Conservation (phyloP, 1,140 invertebrate species). For the Drosophila trapezifrons region DNA sequence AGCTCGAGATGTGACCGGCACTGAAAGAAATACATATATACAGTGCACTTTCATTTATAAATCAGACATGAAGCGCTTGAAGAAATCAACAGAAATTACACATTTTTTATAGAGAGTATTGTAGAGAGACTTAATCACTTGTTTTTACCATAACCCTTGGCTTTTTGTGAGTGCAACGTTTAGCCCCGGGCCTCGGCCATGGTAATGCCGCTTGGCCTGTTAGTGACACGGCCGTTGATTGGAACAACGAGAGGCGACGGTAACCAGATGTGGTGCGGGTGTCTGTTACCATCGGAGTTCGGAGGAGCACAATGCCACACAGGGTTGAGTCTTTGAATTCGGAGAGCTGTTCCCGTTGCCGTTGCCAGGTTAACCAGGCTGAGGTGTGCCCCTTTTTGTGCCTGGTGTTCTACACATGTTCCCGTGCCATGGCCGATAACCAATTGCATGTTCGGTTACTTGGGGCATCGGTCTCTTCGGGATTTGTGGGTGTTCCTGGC, state of each 20-base stretch:
- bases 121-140: not conserved
- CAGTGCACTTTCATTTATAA: not conserved
- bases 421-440: conserved; percentile 8
- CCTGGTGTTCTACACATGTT: conserved; percentile 42
- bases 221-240: conserved; percentile 69
- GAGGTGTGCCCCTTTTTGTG: conserved; percentile 26
- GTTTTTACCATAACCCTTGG: not conserved
- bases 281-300: conserved; percentile 6
- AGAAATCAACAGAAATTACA: not conserved
- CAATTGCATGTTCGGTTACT: conserved; percentile 21
- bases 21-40: not conserved
- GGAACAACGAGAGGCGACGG: conserved; percentile 38
- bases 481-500: not conserved
- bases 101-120: no score
- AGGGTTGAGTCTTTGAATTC: not conserved
- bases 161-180: conserved; percentile 43
- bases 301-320: conserved; percentile 22
- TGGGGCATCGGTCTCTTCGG: not conserved
- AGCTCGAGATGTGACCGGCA: conserved; percentile 3
- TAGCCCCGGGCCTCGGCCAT: conserved; percentile 42
- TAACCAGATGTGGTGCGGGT: conserved; percentile 45
- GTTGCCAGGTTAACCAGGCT: conserved; percentile 15
- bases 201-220: conserved; percentile 47
- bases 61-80: not conserved
- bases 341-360: conserved; percentile 10